These are phyloP conservation scores for Solenodon paradoxus DNA, from an alignment of 2,113 vertebrate genomes.

Conservation along the genomic window DNA sequence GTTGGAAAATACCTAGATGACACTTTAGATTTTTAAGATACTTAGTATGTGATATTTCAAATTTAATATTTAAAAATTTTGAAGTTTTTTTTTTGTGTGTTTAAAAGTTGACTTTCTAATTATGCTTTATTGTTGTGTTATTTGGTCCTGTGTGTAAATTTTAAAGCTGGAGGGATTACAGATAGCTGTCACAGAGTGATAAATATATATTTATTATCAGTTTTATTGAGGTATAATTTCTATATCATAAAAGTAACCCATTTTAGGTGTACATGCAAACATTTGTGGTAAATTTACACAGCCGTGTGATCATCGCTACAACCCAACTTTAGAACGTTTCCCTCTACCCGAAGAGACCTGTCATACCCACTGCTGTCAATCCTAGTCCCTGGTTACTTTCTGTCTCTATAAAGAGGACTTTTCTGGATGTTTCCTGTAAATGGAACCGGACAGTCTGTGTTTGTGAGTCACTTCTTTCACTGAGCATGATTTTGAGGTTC, in stretches of 20 bases:
- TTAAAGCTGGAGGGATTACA: not conserved
- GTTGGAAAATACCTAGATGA: constrained; percentile 20
- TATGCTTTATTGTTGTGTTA: not conserved
- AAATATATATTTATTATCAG: too few relatives aligned
- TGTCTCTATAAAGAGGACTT: not conserved
- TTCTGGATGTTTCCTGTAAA: not conserved
- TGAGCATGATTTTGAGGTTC: not conserved
- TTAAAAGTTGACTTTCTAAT: not conserved
- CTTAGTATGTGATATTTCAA: not conserved
- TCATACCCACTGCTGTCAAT: not conserved
- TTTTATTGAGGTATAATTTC: constrained; percentile 26
- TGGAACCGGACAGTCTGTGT: not conserved
- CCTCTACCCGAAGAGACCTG: not conserved
- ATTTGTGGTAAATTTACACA: not conserved
- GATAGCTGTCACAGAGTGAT: not conserved
- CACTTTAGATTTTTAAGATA: not conserved
- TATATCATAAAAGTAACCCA: not conserved
- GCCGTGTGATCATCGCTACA: not conserved
- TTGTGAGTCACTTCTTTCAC: not conserved
- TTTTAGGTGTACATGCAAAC: not conserved
- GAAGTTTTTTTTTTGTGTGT: constrained; percentile 41
- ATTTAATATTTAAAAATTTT: too few relatives aligned
- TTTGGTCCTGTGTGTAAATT: constrained; percentile 25
- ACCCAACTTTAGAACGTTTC: constrained; percentile 15
- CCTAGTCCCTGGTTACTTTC: not conserved